Evolutionary conservation across 2,797 vertebrate genomes (phyloP), one percentile per base, ranked within the genome.

Genomic region (Pogoniulus pusillus): DNA sequence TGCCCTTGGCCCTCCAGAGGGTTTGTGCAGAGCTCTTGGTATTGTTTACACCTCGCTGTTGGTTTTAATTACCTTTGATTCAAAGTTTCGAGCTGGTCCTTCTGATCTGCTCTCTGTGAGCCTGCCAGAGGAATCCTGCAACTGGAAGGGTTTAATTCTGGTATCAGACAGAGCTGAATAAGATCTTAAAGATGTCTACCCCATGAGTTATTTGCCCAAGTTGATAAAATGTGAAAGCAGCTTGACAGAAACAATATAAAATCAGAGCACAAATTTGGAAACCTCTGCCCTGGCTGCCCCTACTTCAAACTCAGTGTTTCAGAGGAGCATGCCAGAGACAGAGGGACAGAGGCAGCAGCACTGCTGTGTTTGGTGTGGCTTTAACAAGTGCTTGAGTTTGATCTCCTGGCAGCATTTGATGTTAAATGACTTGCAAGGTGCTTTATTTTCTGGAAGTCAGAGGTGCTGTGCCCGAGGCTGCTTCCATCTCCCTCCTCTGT

Each of bases 141-240:
- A 58, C 51, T 69, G 85, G 59, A 69, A 91, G 77, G 85, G 32
- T 93, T 93, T 94, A 94, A 90, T 95, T 87, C 77, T 84, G 85
- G 19, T 87, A 65, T 77, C 51, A 94, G 27, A 49, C 34, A 62
- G 81, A 79, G 63, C 39, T 93, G 93, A 86, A 57, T 74, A 92
- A 93, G 65, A 84, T 85, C 51, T 94, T 93, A 69, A 91, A 75
- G 79, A 43, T 34, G 32, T 86, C 94, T 90, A 32, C 39, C 93
- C 93, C 24, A 12, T 30, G 43, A 87, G 64, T 93, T 81, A 64
- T 58, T 90, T 76, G 45, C 70, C 35, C 58, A 85, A 27, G 57
- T 89, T 93, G 7, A 26, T 78, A 82, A 88, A 75, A 89, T 34
- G 27, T 58, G 53, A 83, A 93, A 77, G 41, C 59, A 55, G 4